phyloP scores from a whole-genome alignment of 92 coral and sea anemone species.

The Bergia puertoricense region DNA sequence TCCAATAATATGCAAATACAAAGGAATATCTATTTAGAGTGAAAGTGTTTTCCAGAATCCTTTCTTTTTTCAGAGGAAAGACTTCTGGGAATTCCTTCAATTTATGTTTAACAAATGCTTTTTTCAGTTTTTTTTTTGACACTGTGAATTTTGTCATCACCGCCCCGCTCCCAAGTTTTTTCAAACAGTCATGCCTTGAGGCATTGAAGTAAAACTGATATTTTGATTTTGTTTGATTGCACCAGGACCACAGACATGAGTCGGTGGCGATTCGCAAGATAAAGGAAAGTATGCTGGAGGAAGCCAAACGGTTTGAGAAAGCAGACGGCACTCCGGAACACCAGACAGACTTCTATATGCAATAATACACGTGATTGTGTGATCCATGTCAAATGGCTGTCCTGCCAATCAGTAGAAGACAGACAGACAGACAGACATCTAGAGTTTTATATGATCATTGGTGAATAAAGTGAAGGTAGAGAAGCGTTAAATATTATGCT shows the following conservation, averaged over 20 bases:
- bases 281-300: slow-evolving; percentile 92
- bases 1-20: too few relatives aligned
- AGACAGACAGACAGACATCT: slow-evolving; percentile 30
- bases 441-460: slow-evolving; percentile 43
- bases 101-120: too few relatives aligned
- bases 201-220: not conserved
- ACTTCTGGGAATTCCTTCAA: too few relatives aligned
- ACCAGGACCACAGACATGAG: slow-evolving; percentile 82
- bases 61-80: too few relatives aligned
- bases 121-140: too few relatives aligned
- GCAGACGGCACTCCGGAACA: slow-evolving; percentile 66
- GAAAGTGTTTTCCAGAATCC: too few relatives aligned
- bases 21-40: too few relatives aligned
- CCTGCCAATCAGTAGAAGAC: slow-evolving; percentile 46
- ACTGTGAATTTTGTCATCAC: too few relatives aligned
- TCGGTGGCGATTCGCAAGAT: slow-evolving; percentile 89
- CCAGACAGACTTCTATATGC: slow-evolving; percentile 78
- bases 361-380: slow-evolving; percentile 52
- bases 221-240: not conserved
- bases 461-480: slow-evolving; percentile 22
- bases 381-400: slow-evolving; percentile 33
- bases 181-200: not conserved
- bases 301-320: slow-evolving; percentile 89
- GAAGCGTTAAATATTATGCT: not conserved
- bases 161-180: not conserved